Conservation (phyloP, 2,888 invertebrate species). For the Andrena fulva region DNA sequence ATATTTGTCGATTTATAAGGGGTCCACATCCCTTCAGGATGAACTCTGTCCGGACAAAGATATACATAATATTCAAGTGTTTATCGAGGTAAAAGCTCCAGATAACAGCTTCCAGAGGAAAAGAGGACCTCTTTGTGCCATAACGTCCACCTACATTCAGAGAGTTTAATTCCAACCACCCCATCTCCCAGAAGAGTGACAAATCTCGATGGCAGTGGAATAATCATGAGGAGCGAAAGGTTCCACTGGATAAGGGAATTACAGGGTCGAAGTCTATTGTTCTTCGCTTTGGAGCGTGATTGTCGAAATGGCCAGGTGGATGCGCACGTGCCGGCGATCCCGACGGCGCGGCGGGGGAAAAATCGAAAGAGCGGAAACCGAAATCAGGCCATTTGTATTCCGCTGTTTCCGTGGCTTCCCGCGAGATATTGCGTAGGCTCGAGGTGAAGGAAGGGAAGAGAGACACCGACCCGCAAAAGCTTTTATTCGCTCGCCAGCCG, state of each 20-base stretch:
- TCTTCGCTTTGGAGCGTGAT: not conserved
- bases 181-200: not conserved
- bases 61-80: too few species aligned
- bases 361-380: slow-evolving; percentile 35
- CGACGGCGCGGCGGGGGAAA: slow-evolving; percentile 3
- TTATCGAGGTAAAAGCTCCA: too few species aligned
- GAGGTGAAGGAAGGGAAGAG: slow-evolving; percentile 19
- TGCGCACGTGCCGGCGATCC: slow-evolving; percentile 28
- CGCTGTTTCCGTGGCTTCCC: slow-evolving; percentile 32
- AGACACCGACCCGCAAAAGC: slow-evolving; percentile 44
- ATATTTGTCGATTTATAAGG: too few species aligned
- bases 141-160: not conserved
- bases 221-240: not conserved
- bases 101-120: too few species aligned
- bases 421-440: slow-evolving; percentile 17
- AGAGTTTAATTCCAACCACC: not conserved
- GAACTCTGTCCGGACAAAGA: too few species aligned
- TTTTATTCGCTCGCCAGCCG: slow-evolving; percentile 44
- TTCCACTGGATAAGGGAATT: slow-evolving; percentile 5
- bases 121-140: too few species aligned
- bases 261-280: not conserved
- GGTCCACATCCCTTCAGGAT: too few species aligned
- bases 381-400: slow-evolving; percentile 55
- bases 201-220: not conserved
- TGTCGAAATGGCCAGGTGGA: slow-evolving; percentile 10